Percentiles rank a stretch among this genome's conserved stretches.
Evolutionary conservation across 2,797 vertebrate species (phyloP).

Genomic region (Xenops minutus): DNA sequence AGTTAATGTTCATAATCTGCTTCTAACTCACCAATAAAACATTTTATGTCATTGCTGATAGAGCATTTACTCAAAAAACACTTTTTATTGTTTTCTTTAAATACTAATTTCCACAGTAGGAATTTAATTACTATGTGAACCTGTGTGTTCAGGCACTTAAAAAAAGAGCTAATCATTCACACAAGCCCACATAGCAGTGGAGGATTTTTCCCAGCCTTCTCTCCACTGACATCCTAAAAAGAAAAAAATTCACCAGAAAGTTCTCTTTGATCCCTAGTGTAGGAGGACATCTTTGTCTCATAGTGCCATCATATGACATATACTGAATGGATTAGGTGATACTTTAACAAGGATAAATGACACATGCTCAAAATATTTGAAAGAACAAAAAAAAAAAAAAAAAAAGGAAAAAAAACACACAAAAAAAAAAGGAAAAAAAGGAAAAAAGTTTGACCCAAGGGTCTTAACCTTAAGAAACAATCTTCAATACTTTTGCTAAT

Average conservation of each 20-base stretch:
- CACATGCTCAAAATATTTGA: slow-evolving; percentile 59
- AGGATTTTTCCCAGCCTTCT: slow-evolving; percentile 32
- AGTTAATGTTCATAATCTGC: not conserved
- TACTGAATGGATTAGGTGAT: slow-evolving; percentile 31
- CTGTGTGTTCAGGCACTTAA: not conserved
- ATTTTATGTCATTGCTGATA: not conserved
- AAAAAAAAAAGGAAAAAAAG: not conserved
- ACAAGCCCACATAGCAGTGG: slow-evolving; percentile 37
- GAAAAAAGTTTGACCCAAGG: not conserved
- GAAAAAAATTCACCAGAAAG: not conserved
- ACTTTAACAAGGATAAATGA: slow-evolving; percentile 38
- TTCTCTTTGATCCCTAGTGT: slow-evolving; percentile 36
- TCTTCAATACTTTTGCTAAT: not conserved
- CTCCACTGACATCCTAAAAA: slow-evolving; percentile 11
- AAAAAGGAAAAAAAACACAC: not conserved
- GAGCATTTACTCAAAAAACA: not conserved
- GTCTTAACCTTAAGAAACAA: not conserved
- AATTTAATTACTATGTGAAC: slow-evolving; percentile 51
- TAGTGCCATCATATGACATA: slow-evolving; percentile 55
- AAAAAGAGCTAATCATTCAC: slow-evolving; percentile 39
- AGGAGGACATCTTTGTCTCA: slow-evolving; percentile 63
- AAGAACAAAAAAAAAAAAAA: not conserved
- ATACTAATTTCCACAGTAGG: slow-evolving; percentile 28
- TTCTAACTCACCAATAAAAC: slow-evolving; percentile 7
- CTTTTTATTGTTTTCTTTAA: slow-evolving; percentile 34